Conservation (phyloP, 2,888 invertebrate species). For the Octodonta nipae region DNA sequence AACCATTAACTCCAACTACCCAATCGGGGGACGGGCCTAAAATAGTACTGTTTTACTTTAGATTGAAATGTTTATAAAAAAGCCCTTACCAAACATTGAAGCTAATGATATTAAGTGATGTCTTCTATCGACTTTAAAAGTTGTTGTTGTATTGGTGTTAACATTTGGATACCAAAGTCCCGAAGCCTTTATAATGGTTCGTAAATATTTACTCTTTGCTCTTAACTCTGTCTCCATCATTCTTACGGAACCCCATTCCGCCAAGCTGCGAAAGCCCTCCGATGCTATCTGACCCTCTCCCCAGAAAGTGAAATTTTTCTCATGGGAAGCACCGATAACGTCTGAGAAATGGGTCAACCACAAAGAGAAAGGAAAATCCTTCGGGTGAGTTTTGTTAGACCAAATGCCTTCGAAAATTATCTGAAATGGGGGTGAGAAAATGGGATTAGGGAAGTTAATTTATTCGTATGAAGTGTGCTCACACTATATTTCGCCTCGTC, state of each 20-base stretch:
- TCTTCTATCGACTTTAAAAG: slow-evolving; percentile 70
- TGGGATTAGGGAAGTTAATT: too few relatives aligned
- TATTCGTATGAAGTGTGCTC: too few relatives aligned
- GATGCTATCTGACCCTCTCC: slow-evolving; percentile 74
- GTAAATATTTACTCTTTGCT: slow-evolving; percentile 58
- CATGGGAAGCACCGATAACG: slow-evolving; percentile 88
- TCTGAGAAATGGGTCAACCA: slow-evolving; percentile 95
- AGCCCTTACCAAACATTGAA: slow-evolving; percentile 62
- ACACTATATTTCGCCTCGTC: slow-evolving; percentile 92
- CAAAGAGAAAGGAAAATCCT: slow-evolving; percentile 79
- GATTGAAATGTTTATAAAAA: not conserved
- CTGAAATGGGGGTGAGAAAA: too few relatives aligned
- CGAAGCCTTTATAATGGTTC: slow-evolving; percentile 77
- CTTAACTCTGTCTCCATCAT: slow-evolving; percentile 81
- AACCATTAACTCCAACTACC: slow-evolving; percentile 83
- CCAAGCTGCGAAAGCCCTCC: slow-evolving; percentile 70
- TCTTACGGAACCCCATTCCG: slow-evolving; percentile 82
- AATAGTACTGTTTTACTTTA: slow-evolving; percentile 5
- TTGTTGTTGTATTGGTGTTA: slow-evolving; percentile 67
- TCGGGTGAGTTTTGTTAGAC: slow-evolving; percentile 91
- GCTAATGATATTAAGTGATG: slow-evolving; percentile 78
- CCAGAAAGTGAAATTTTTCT: slow-evolving; percentile 82
- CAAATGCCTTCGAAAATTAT: slow-evolving; percentile 84
- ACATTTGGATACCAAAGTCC: slow-evolving; percentile 84
- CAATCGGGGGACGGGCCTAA: slow-evolving; percentile 93